Conservation (phyloP, 2,888 invertebrate species). For the Busseola fusca region DNA sequence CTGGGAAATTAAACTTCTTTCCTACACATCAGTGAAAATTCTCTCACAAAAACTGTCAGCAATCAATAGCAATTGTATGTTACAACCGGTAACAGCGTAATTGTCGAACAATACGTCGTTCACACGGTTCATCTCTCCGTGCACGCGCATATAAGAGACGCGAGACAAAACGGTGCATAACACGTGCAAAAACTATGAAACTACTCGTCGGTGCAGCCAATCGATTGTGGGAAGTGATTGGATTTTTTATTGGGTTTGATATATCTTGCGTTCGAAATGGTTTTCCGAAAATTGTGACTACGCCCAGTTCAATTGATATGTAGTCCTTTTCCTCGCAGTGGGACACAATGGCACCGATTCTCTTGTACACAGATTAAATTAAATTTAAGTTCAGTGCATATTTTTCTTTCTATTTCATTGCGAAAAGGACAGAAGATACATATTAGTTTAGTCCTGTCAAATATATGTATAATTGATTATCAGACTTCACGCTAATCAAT, state of each 20-base stretch:
- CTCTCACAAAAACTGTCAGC: constrained; percentile 37
- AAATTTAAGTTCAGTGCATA: too few relatives aligned
- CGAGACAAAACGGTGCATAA: constrained; percentile 46
- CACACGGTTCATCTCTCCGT: constrained; percentile 46
- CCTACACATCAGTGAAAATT: constrained; percentile 39
- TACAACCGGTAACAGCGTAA: constrained; percentile 45
- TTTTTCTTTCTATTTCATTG: too few relatives aligned
- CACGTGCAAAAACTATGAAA: constrained; percentile 45
- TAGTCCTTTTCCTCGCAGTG: too few relatives aligned
- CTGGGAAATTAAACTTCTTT: constrained; percentile 16
- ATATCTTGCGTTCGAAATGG: not conserved
- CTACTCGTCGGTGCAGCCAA: not conserved
- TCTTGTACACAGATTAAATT: too few relatives aligned
- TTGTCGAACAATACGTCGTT: constrained; percentile 52
- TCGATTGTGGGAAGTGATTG: constrained; percentile 27
- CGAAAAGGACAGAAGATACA: too few relatives aligned
- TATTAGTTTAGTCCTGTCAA: too few relatives aligned
- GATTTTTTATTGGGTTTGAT: not conserved
- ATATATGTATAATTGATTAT: not conserved
- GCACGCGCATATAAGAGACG: constrained; percentile 16
- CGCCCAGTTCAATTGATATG: not conserved
- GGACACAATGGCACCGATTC: too few relatives aligned
- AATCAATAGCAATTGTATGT: constrained; percentile 51
- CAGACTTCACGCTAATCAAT: not conserved
- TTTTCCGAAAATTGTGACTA: not conserved